Evolutionary conservation across 2,797 vertebrate species (phyloP).

Genomic region (Pangasius larnaudii): DNA sequence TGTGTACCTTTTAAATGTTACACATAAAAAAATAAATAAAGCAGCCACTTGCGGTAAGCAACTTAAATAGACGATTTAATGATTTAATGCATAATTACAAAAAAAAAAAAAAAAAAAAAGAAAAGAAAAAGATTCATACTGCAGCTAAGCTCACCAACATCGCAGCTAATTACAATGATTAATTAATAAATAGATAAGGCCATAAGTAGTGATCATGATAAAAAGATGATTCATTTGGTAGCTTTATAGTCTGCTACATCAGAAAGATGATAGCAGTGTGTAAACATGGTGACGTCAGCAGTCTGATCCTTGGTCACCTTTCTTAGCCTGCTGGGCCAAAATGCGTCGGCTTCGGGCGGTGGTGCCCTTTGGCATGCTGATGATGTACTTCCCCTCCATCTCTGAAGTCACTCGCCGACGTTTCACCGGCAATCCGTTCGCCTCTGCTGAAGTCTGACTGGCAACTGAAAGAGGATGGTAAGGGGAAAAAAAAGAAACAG

Average conservation of each 20-base stretch:
- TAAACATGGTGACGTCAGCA: neutral
- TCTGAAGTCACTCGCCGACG: constrained; percentile 89
- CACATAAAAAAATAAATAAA: neutral
- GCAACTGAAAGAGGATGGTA: constrained; percentile 64
- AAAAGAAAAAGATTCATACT: neutral
- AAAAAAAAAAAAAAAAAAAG: neutral
- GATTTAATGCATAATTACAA: neutral
- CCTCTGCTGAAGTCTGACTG: constrained; percentile 73
- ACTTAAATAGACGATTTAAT: neutral
- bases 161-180: neutral
- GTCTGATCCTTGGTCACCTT: constrained; percentile 71
- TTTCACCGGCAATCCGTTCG: constrained; percentile 75
- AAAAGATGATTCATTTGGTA: neutral
- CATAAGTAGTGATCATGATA: neutral
- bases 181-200: neutral
- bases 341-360: constrained; percentile 89
- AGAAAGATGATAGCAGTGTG: neutral
- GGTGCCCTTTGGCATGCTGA: constrained; percentile 96
- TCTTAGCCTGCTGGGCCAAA: constrained; percentile 89
- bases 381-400: constrained; percentile 96
- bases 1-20: neutral
- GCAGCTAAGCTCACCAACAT: neutral
- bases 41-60: neutral
- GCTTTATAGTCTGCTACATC: too few relatives aligned
- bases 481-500: neutral